Evolutionary conservation across 2,888 invertebrate species (phyloP).

Genomic region (Pollenia griseotomentosa): DNA sequence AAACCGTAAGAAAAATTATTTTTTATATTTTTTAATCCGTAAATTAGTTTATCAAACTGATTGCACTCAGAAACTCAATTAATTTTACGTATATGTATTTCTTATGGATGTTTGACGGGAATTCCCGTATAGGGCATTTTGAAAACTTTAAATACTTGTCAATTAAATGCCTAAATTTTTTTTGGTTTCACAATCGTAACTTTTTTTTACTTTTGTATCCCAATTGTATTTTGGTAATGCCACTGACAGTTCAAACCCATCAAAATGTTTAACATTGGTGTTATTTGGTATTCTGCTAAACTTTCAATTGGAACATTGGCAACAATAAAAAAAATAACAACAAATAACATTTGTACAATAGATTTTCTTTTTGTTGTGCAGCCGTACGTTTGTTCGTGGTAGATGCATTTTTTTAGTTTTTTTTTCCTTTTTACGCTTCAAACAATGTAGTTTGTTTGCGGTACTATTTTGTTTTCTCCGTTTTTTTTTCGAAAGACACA

Average conservation of each 20-base stretch:
- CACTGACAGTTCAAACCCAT: constrained; percentile 72
- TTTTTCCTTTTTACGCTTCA: constrained; percentile 33
- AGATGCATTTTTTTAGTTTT: constrained; percentile 9
- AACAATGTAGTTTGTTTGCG: constrained; percentile 55
- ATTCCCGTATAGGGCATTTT: too few relatives aligned
- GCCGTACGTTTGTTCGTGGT: constrained; percentile 35
- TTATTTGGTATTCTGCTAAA: constrained; percentile 67
- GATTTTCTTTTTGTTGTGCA: constrained; percentile 7
- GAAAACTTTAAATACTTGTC: background rate
- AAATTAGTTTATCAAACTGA: too few relatives aligned
- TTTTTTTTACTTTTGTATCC: constrained; percentile 26
- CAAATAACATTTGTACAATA: constrained; percentile 60
- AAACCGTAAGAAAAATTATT: too few relatives aligned
- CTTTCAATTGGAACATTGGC: constrained; percentile 67
- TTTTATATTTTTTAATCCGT: too few relatives aligned
- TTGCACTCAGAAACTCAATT: too few relatives aligned
- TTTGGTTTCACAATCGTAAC: background rate
- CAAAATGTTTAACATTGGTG: constrained; percentile 67
- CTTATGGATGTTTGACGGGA: too few relatives aligned
- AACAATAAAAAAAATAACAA: constrained; percentile 50
- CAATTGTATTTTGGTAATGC: constrained; percentile 60
- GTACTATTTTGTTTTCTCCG: constrained; percentile 8
- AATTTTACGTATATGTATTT: too few relatives aligned
- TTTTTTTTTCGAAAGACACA: background rate
- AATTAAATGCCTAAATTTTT: background rate